phyloP scores from a whole-genome alignment of 2,888 invertebrate genomes.

The Pediacus dermestoides region DNA sequence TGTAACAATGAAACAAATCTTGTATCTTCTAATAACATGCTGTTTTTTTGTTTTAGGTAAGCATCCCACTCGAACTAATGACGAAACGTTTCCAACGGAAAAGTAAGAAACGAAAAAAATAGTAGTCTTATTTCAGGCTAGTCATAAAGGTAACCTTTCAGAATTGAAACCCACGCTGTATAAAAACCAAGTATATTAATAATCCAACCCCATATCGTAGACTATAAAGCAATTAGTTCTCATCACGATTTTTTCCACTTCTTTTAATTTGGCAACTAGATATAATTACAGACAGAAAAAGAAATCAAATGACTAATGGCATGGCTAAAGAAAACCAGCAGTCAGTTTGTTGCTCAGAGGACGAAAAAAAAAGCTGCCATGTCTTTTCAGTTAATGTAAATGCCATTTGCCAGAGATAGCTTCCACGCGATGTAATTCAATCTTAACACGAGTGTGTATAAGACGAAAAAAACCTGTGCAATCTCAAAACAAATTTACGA shows the following conservation, averaged over 20 bases:
- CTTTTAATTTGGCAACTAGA: no score
- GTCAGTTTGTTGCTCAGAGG: constrained; percentile 5
- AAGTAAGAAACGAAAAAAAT: no score
- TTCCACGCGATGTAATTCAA: constrained; percentile 4
- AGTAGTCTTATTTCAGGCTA: no score
- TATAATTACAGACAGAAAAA: constrained; percentile 18
- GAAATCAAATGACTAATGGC: constrained; percentile 10
- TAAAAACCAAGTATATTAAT: no score
- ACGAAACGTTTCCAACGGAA: no score
- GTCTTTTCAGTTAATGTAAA: constrained; percentile 9
- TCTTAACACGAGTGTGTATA: not conserved
- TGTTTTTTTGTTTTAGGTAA: constrained; percentile 28
- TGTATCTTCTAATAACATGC: constrained; percentile 18
- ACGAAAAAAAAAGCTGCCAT: constrained; percentile 6
- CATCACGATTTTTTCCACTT: no score
- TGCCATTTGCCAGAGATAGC: constrained; percentile 10
- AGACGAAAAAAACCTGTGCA: constrained; percentile 7
- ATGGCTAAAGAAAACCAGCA: constrained; percentile 6
- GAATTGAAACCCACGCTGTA: no score
- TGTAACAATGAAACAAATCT: constrained; percentile 23
- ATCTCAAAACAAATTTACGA: constrained; percentile 5
- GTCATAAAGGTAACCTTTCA: no score
- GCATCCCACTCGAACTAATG: constrained; percentile 9
- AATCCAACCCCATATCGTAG: no score
- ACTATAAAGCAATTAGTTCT: no score